phyloP scores from a whole-genome alignment of 2,113 vertebrate genomes.

The Neodon shergylaensis region DNA sequence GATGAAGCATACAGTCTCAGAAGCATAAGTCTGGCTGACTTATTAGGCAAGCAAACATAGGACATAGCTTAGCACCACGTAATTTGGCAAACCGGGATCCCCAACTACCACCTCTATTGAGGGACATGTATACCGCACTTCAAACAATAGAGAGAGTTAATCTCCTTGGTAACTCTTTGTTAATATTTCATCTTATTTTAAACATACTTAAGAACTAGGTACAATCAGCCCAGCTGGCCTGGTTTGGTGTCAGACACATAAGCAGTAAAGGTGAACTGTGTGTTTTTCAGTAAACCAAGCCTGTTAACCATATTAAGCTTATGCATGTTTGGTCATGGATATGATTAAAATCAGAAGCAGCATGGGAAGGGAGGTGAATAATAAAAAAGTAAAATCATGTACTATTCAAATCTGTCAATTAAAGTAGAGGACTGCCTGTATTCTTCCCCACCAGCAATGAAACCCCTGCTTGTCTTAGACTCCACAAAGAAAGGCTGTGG shows the following conservation, averaged over 20 bases:
- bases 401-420: neutral
- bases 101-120: too few species aligned
- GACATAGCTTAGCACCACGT: neutral
- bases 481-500: neutral
- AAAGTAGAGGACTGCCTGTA: neutral
- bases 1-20: neutral
- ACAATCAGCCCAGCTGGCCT: too few species aligned
- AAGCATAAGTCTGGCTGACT: neutral
- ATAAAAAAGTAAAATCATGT: neutral
- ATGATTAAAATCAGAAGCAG: neutral
- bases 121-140: too few species aligned
- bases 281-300: neutral
- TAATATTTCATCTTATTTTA: neutral
- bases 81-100: neutral
- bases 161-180: neutral
- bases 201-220: neutral
- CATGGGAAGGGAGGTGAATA: neutral
- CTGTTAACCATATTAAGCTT: too few species aligned
- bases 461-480: too few species aligned
- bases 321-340: neutral
- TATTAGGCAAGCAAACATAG: neutral
- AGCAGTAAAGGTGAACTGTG: neutral
- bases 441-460: neutral
- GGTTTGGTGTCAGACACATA: neutral
- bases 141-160: neutral